Base-by-base conservation (phyloP, 2,888 invertebrate species). In the Caenorhabditis doughertyi region DNA sequence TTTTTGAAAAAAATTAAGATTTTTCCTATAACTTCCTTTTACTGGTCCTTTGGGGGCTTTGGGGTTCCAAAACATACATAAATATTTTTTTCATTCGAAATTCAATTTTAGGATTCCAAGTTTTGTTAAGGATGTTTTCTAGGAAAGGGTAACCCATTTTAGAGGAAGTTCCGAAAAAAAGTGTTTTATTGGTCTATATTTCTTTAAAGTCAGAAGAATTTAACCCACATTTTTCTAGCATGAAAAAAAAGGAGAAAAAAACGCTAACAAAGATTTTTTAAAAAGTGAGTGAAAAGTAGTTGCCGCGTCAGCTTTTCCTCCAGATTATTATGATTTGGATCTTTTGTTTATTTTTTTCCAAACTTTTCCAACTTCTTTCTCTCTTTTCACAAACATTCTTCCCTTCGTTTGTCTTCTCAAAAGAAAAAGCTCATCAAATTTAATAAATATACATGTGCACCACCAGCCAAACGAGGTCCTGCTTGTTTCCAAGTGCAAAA, bases 271-370 rank as follows among this genome's bases (percentile, higher is more conserved):
- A 39, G 21, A 16, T 18, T 16, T 18, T 18, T 39, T 9, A 16
- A 47, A 27, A 47, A 65, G 58, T 29, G 47, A 44, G 29, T 27
- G 44, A 62, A 51, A 70, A 42, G 9, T n/a, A 49, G 13, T 18
- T 11, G n/a, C 3, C 9, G 23, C 39, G 29, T 11, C 21, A n/a
- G 4, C 2, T 47, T 18, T n/a, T 47, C 44, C 13, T 18, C 44
- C 18, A 18, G n/a, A 47, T 47, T 47, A 13, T 60, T 76, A 76
- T 68, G 76, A 76, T 68, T 76, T 21, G 51, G 25, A 76, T 76
- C 76, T 58, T 73, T 68, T 68, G 58, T 76, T 76, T 68, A 60
- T 60, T 74, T 74, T 29, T 65, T 42, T 51, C 9, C 25, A n/a
- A 13, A 18, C 11, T 39, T 55, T 65, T 47, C n/a, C 49, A 21